Evolutionary conservation across 2,113 vertebrate species (phyloP).

Genomic region (Xiphophorus maculatus): DNA sequence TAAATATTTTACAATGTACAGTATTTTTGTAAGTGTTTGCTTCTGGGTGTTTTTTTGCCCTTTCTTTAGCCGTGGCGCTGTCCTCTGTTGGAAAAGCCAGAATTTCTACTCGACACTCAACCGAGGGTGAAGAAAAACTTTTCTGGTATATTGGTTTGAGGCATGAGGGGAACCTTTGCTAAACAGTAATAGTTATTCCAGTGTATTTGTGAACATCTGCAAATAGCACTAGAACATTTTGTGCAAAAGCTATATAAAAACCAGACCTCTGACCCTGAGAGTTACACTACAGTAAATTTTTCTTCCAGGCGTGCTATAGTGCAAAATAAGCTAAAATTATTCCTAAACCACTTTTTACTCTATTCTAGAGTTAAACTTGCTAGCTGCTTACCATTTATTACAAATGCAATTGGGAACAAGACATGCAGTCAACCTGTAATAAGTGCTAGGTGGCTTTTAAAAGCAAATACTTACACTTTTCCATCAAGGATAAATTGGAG

Average conservation of each 20-base stretch:
- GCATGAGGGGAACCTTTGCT: constrained; percentile 19
- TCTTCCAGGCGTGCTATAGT: background rate
- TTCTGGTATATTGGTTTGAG: constrained; percentile 22
- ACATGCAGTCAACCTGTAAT: background rate
- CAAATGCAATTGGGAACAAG: background rate
- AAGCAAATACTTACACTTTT: background rate
- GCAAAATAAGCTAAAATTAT: background rate
- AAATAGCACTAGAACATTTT: background rate
- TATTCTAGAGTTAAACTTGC: background rate
- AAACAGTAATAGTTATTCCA: constrained; percentile 23
- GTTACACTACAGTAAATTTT: background rate
- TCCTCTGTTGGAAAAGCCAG: constrained; percentile 5
- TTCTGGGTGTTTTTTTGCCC: constrained; percentile 1
- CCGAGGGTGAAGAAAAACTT: constrained; percentile 24
- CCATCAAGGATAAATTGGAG: background rate
- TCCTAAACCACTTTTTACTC: background rate
- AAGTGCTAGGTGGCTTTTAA: background rate
- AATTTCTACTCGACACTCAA: constrained; percentile 13
- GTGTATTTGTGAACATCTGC: background rate
- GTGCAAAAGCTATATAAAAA: background rate
- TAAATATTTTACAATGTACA: constrained; percentile 41
- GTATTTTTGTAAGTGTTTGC: constrained; percentile 4
- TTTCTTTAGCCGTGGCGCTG: background rate
- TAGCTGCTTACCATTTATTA: background rate
- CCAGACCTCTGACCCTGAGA: background rate